Evolutionary conservation across 1,140 invertebrate genomes (phyloP).

Genomic region (silkworm (Bombyx mori)): DNA sequence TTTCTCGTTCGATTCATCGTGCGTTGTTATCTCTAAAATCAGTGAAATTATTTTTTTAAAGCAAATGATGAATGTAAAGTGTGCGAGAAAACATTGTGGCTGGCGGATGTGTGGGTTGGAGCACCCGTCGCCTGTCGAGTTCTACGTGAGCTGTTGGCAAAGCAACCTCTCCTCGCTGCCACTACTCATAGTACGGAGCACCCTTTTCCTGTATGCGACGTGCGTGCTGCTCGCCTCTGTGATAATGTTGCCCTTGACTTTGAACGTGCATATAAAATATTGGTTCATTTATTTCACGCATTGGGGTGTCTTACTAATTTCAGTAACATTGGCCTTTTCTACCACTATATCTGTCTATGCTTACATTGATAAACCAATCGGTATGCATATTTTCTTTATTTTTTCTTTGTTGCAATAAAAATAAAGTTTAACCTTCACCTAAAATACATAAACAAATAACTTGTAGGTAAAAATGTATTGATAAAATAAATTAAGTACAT

Average conservation of each 20-base stretch:
- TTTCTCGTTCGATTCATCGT: slow-evolving; percentile 8
- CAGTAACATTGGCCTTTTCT: slow-evolving; percentile 54
- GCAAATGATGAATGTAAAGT: slow-evolving; percentile 17
- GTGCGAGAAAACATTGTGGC: slow-evolving; percentile 17
- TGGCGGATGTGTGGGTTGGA: slow-evolving; percentile 27
- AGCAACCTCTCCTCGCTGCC: slow-evolving; percentile 23
- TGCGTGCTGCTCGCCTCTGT: slow-evolving; percentile 20
- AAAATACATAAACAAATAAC: background rate
- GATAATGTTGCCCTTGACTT: slow-evolving; percentile 16
- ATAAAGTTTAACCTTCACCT: no score
- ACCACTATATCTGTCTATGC: slow-evolving; percentile 50
- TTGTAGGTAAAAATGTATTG: background rate
- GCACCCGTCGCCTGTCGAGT: slow-evolving; percentile 24
- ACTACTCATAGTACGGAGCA: slow-evolving; percentile 19
- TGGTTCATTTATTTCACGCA: slow-evolving; percentile 79
- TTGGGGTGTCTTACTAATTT: slow-evolving; percentile 73
- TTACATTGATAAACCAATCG: slow-evolving; percentile 43
- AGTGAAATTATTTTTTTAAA: no score
- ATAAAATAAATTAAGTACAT: no score
- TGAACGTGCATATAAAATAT: slow-evolving; percentile 31
- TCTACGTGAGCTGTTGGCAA: slow-evolving; percentile 40
- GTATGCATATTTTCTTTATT: slow-evolving; percentile 16
- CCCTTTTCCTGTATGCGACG: slow-evolving; percentile 28
- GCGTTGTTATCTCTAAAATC: no score
- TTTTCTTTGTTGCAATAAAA: background rate